Conservation (phyloP, 2,797 vertebrate species). For the Rallus crepitans region DNA sequence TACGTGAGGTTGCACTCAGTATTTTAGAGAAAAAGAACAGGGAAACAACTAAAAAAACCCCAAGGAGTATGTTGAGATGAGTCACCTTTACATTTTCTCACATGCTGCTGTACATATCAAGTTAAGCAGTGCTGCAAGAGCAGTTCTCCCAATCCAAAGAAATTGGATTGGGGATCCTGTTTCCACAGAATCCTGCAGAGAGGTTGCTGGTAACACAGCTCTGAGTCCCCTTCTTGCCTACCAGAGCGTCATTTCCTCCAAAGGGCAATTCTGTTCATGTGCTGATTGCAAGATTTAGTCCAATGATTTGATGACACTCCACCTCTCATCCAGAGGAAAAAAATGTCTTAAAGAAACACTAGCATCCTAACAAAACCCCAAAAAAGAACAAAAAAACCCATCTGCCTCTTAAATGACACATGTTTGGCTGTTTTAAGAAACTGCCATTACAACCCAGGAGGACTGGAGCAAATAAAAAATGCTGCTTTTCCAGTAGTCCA, state of each 20-base stretch:
- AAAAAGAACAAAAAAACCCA: not conserved
- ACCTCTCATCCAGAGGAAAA: not conserved
- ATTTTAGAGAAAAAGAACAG: not conserved
- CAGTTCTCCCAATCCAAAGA: not conserved
- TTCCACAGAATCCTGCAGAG: not conserved
- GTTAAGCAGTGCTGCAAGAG: not conserved
- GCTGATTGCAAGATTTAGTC: not conserved
- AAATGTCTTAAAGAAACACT: not conserved
- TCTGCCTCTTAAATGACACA: not conserved
- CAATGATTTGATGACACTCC: not conserved
- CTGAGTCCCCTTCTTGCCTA: not conserved
- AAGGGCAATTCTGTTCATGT: not conserved
- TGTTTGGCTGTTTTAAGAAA: not conserved
- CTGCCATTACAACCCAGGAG: not conserved
- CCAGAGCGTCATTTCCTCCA: not conserved
- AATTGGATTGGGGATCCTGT: not conserved
- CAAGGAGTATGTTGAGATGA: rapidly evolving
- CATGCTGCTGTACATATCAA: not conserved
- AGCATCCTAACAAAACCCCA: not conserved
- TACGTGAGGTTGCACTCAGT: not conserved
- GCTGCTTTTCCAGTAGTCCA: not conserved
- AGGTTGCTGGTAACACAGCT: not conserved
- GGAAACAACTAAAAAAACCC: not conserved
- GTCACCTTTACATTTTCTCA: not conserved
- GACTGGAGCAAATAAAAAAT: not conserved